Evolutionary conservation across 35 echinoderm and acorn worm genomes (phyloP).

Genomic region (Amphiura filiformis): DNA sequence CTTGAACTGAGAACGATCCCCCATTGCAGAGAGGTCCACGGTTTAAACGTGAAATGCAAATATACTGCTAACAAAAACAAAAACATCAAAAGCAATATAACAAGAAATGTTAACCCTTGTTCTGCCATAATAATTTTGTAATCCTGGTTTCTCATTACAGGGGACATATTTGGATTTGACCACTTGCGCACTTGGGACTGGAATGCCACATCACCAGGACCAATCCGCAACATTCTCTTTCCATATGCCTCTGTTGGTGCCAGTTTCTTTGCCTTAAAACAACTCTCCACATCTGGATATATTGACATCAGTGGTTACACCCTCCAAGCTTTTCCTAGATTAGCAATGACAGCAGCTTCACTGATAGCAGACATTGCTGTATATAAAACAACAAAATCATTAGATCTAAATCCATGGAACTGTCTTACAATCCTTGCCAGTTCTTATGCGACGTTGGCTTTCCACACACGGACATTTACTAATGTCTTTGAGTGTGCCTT

Average conservation of each 20-base stretch:
- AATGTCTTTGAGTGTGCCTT: conserved; percentile 54
- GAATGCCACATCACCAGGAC: conserved; percentile 23
- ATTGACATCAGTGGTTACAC: conserved; percentile 37
- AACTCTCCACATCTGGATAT: conserved; percentile 13
- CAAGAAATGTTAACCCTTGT: too few relatives aligned
- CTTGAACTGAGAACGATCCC: too few relatives aligned
- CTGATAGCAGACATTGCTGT: conserved; percentile 57
- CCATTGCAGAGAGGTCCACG: too few relatives aligned
- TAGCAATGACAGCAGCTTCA: conserved; percentile 58
- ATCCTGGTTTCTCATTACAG: conserved; percentile 32
- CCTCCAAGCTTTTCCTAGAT: conserved; percentile 60
- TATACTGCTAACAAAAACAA: too few relatives aligned
- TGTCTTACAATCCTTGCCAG: conserved; percentile 79
- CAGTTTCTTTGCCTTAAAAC: conserved; percentile 49
- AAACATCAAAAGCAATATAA: too few relatives aligned
- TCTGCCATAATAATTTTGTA: too few relatives aligned
- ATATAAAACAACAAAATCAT: conserved; percentile 63
- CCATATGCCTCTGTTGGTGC: conserved; percentile 68
- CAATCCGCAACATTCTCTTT: conserved; percentile 58
- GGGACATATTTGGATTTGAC: conserved; percentile 61
- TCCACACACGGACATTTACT: conserved; percentile 68
- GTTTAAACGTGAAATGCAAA: too few relatives aligned
- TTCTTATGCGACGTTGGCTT: conserved; percentile 70
- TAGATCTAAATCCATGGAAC: conserved; percentile 39
- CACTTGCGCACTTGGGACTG: conserved; percentile 65